phyloP scores from a whole-genome alignment of 2,113 vertebrate genomes.

The Charina bottae region DNA sequence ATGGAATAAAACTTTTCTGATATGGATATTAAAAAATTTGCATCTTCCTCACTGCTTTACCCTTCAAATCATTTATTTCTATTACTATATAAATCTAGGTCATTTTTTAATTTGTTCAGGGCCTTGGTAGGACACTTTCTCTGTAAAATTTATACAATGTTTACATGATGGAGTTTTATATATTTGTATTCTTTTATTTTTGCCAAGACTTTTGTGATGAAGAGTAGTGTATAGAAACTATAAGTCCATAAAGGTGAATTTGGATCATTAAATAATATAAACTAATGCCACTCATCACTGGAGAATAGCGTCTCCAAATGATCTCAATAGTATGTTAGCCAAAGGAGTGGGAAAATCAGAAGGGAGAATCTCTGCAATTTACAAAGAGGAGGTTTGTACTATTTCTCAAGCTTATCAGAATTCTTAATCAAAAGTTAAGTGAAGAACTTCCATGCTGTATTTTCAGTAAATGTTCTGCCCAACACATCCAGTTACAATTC shows the following conservation, averaged over 20 bases:
- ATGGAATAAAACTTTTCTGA: neutral
- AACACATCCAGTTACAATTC: neutral
- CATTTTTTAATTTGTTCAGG: neutral
- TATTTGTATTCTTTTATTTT: neutral
- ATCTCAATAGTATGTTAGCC: too few relatives aligned
- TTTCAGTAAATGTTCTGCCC: too few relatives aligned
- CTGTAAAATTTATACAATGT: neutral
- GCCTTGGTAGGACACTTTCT: neutral
- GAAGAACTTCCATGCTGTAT: too few relatives aligned
- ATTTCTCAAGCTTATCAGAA: neutral
- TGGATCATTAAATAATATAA: neutral
- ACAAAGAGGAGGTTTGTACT: neutral
- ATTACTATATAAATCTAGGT: neutral
- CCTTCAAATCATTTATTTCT: neutral
- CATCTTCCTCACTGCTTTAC: neutral
- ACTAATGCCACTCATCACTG: neutral
- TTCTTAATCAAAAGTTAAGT: neutral
- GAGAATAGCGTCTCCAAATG: too few relatives aligned
- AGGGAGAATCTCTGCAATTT: neutral
- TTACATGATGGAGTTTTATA: neutral
- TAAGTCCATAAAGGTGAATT: neutral
- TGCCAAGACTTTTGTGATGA: neutral
- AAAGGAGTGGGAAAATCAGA: too few relatives aligned
- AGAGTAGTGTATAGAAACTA: neutral
- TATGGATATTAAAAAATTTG: neutral